These are phyloP conservation scores for Zaprionus africanus DNA, from an alignment of 1,140 invertebrate species.

Conservation along the genomic window DNA sequence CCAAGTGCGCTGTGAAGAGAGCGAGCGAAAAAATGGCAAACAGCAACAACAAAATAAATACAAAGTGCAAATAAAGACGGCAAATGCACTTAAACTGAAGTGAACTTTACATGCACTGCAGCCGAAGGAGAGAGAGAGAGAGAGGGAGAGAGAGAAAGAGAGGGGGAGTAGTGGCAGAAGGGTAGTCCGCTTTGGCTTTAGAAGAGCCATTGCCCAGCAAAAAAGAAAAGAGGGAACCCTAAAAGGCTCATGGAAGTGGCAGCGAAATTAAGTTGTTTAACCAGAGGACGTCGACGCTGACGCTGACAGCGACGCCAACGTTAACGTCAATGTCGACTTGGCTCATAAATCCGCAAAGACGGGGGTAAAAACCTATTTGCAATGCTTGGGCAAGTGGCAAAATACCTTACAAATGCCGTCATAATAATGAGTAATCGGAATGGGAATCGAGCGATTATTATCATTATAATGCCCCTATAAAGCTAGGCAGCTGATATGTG, in stretches of 20 bases:
- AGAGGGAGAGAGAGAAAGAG: neutral
- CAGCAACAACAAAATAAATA: conserved; percentile 71
- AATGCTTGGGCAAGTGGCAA: neutral
- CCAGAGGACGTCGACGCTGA: conserved; percentile 15
- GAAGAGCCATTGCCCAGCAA: conserved; percentile 34
- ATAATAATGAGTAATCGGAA: conserved; percentile 1
- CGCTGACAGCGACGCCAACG: neutral
- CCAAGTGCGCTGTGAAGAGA: conserved; percentile 38
- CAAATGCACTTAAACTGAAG: conserved; percentile 80
- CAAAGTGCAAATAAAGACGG: conserved; percentile 77
- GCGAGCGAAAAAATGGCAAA: conserved; percentile 41
- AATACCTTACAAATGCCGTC: conserved; percentile 1
- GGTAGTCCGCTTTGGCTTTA: neutral
- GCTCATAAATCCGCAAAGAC: neutral
- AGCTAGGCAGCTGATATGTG: neutral
- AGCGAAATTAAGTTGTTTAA: conserved; percentile 53
- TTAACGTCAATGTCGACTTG: neutral
- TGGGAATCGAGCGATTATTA: neutral
- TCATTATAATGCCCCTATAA: neutral
- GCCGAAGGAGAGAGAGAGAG: neutral
- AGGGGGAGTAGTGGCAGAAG: no score
- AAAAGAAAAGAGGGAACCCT: conserved; percentile 14
- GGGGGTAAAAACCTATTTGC: neutral
- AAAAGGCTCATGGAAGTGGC: conserved; percentile 42
- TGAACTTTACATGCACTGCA: conserved; percentile 56